Evolutionary conservation across 2,888 invertebrate genomes (phyloP).

Genomic region (Drosophila nigricruria): DNA sequence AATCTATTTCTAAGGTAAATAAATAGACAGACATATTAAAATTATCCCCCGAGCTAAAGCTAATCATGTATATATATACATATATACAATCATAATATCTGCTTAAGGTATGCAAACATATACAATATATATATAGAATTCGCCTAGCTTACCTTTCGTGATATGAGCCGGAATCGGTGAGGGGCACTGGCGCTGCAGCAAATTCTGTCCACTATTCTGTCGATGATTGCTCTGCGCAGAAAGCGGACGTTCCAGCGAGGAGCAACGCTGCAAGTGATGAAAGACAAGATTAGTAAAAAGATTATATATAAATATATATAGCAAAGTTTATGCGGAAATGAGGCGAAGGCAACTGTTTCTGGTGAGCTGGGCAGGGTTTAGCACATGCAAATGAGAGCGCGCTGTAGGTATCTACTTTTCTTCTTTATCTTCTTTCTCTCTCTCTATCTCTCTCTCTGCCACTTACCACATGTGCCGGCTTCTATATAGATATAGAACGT

Average conservation of each 20-base stretch:
- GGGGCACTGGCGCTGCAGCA: constrained; percentile 87
- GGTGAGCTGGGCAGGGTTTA: constrained; percentile 32
- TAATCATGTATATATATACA: neutral
- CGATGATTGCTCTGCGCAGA: constrained; percentile 86
- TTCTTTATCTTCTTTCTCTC: constrained; percentile 43
- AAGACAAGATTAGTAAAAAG: constrained; percentile 3
- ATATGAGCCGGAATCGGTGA: constrained; percentile 91
- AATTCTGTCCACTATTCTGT: constrained; percentile 77
- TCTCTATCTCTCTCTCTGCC: constrained; percentile 41
- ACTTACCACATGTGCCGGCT: constrained; percentile 84
- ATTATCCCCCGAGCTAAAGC: neutral
- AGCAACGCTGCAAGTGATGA: constrained; percentile 88
- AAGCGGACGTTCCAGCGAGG: constrained; percentile 93
- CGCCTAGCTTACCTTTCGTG: constrained; percentile 88
- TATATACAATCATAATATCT: too few species aligned
- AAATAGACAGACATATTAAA: neutral
- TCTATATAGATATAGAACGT: constrained; percentile 56
- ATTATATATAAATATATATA: neutral
- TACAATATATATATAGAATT: neutral
- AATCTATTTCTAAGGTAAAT: too few species aligned
- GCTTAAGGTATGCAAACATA: neutral
- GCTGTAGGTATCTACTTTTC: constrained; percentile 30
- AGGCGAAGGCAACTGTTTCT: constrained; percentile 30
- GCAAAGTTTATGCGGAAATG: constrained; percentile 28
- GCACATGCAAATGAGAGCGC: constrained; percentile 79